phyloP scores from a whole-genome alignment of 1,140 invertebrate genomes.

The Bradynema listronoti region DNA sequence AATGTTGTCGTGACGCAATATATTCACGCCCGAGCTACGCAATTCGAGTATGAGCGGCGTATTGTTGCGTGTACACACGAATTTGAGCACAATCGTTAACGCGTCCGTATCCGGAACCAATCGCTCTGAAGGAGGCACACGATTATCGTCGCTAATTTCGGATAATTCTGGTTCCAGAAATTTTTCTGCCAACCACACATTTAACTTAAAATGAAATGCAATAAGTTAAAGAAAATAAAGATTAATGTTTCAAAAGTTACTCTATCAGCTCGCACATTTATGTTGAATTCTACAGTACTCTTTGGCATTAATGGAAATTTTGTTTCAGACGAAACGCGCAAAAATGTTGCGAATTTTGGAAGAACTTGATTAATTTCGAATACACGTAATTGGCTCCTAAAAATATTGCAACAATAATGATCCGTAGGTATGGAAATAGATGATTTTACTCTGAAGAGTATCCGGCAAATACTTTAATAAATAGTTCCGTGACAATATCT shows the following conservation, averaged over 20 bases:
- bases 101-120: not conserved
- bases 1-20: slow-evolving; percentile 36
- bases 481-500: slow-evolving; percentile 31
- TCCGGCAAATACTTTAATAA: slow-evolving; percentile 39
- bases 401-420: too few relatives aligned
- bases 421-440: too few relatives aligned
- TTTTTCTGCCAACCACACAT: slow-evolving; percentile 21
- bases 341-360: slow-evolving; percentile 37
- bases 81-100: slow-evolving; percentile 8
- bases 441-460: slow-evolving; percentile 28
- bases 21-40: slow-evolving; percentile 2
- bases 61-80: slow-evolving; percentile 23
- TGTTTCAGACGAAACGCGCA: slow-evolving; percentile 3
- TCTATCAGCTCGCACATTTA: slow-evolving; percentile 15
- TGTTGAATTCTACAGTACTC: slow-evolving; percentile 25
- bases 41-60: slow-evolving; percentile 5
- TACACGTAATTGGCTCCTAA: slow-evolving; percentile 36
- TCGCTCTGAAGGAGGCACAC: too few relatives aligned
- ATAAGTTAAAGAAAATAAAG: slow-evolving; percentile 25
- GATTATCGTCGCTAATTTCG: slow-evolving; percentile 13
- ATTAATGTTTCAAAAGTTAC: not conserved
- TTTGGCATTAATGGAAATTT: slow-evolving; percentile 18
- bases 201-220: slow-evolving; percentile 15
- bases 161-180: slow-evolving; percentile 24
- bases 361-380: slow-evolving; percentile 38